Base-by-base conservation (phyloP, 1,140 invertebrate species). In the Drosophila eugracilis region DNA sequence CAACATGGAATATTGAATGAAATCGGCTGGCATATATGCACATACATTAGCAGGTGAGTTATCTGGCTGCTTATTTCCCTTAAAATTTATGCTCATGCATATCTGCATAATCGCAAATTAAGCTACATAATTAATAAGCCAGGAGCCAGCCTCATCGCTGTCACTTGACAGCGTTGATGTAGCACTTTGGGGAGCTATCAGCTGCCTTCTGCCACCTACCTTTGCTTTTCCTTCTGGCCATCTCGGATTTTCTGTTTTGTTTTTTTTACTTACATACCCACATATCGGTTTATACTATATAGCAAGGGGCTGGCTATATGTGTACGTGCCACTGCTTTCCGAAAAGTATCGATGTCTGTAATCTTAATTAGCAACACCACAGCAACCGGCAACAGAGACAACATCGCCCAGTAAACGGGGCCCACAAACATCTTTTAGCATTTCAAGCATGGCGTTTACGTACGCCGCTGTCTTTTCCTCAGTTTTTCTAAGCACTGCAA, bases 81-180 rank as follows among this genome's bases (percentile, higher is more conserved):
- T 19, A 62, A 85, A 86, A 85, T 85, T 80, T 86, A 85, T 85
- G 83, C 81, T 78, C 77, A 77, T 69, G 65, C 65, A 67, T 85
- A 85, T 85, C 81, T 85, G 81, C 81, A 85, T 85, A 85, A 85
- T 86, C 81, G 81, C 80, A 85, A 85, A 85, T 85, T 85, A 85
- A 85, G 77, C 77, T 81, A 81, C 77, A 85, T 88, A 88, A 81
- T 85, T 85, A 85, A 85, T 85, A 85, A 85, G 83, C 62, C 77
- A 77, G 70, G 45, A 69, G 65, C 45, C 36, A 67, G 42, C 65
- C 34, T 58, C 55, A 47, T 19, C 47, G 44, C 57, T 85, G 81
- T 86, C 80, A 85, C 72, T 63, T 34, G 72, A n/a, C n/a, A n/a
- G 44, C 74, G 62, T 77, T 88, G 81, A 85, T 85, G 57, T 80